Base-by-base conservation (phyloP, 37 sponge, comb jelly and placozoan genomes). In the Spongilla lacustris region DNA sequence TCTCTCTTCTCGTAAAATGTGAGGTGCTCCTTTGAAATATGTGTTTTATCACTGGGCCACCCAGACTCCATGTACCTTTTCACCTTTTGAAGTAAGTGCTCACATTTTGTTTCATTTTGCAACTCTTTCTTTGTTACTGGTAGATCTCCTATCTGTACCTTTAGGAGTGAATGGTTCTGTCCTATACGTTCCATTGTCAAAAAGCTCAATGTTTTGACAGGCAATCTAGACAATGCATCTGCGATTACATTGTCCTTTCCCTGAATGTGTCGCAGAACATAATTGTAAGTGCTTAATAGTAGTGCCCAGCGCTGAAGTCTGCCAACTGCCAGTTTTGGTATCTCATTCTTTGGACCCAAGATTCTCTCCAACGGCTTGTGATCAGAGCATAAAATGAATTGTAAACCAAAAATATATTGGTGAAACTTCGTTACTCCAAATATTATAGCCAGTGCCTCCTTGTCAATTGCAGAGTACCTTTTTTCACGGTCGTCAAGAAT, bases 71-170 rank as follows among this genome's bases (percentile, higher is more conserved):
- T 77, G 78, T 77, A 34, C 34, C 78, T 36, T 34, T 41, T 41
- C 31, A 77, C 78, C 37, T 77, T 77, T 28, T 48, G 34, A 34
- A 77, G 78, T 41, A 77, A 41, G 27, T 37, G 8, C 34, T 77
- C 78, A 37, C 37, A 41, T 48, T 77, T 77, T 27, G 78, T 77
- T 77, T 77, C 78, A 37, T 58, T 58, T 58, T 58, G 58, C 58
- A 58, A 58, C 58, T 58, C 58, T 58, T 58, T 58, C 58, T 58
- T 58, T 58, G 58, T 58, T 58, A 58, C 58, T 58, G 58, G 58
- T 58, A 58, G 58, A 58, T 58, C 58, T 58, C 58, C 58, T 58
- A 58, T 58, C 58, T 58, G 58, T 58, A 58, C 58, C 58, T 58
- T 19, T 14, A 58, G 19, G 58, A 58, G 58, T 58, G 58, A 58